Base-by-base conservation (phyloP, 2,888 invertebrate species). In the Pomacea canaliculata region DNA sequence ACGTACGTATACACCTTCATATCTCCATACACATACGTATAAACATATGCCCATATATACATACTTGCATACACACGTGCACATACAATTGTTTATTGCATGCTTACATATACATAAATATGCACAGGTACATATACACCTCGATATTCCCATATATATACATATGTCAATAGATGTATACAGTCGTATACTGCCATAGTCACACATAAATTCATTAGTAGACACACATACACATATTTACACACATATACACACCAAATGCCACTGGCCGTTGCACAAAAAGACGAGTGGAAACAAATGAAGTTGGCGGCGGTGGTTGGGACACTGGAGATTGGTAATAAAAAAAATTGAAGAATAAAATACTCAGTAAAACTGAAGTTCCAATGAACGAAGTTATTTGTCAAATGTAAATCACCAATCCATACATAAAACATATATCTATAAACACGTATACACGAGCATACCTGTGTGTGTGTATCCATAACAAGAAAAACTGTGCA, bases 51-150 rank as follows among this genome's bases (percentile, higher is more conserved):
- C 46, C 48, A 37, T 63, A 63, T 48, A 46, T 48, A 71, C 71
- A 16, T 63, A 62, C 71, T 51, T 63, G 18, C 71, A 71, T 48
- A 71, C 71, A 63, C 71, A 46, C 62, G 49, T 63, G 48, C 71
- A 63, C 71, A 63, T 37, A 60, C n/a, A 60, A 4, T 19, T 60
- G n/a, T 60, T 19, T 60, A 60, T 60, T 19, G 16, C 16, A 2
- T 19, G 59, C 71, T 48, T 63, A 63, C 71, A 48, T 63, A 71
- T 63, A 23, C 23, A 48, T 48, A 63, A 60, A 71, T 48, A 48
- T 63, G 1, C 48, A 71, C 71, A 71, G 37, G 49, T 59, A 63
- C 71, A 63, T 59, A 71, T 46, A 62, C 62, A 71, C 71, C 62
- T 63, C 46, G 48, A 63, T 63, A 63, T 63, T 62, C 71, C 46